Conservation (phyloP, 2,888 invertebrate genomes). For the Scaptomyza reducta region DNA sequence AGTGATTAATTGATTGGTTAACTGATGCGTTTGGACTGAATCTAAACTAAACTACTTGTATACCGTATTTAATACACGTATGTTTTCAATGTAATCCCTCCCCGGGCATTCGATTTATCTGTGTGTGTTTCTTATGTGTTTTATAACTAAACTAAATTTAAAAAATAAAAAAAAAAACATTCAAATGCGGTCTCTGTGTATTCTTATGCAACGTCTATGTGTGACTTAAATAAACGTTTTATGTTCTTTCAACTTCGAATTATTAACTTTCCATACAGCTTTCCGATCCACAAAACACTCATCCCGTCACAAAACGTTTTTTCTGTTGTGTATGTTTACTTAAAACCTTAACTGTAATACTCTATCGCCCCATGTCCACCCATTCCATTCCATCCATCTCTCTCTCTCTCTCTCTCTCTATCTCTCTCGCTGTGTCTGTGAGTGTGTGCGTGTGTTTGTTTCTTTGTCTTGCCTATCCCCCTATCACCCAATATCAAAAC, state of each 20-base stretch:
- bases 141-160: slow-evolving; percentile 1
- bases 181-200: slow-evolving; percentile 60
- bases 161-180: not conserved
- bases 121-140: slow-evolving; percentile 49
- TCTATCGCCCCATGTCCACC: slow-evolving; percentile 59
- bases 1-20: slow-evolving; percentile 58
- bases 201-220: slow-evolving; percentile 82
- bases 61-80: slow-evolving; percentile 32
- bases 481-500: slow-evolving; percentile 17
- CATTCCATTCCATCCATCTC: slow-evolving; percentile 31
- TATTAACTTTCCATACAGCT: slow-evolving; percentile 58
- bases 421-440: slow-evolving; percentile 32
- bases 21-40: slow-evolving; percentile 70
- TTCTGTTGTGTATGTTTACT: slow-evolving; percentile 64
- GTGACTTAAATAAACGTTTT: slow-evolving; percentile 68
- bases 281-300: slow-evolving; percentile 55
- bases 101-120: slow-evolving; percentile 31
- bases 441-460: slow-evolving; percentile 19
- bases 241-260: slow-evolving; percentile 38
- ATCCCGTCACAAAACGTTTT: slow-evolving; percentile 37
- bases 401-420: slow-evolving; percentile 15
- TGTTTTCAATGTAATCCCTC: slow-evolving; percentile 38
- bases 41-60: slow-evolving; percentile 47
- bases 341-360: slow-evolving; percentile 44
- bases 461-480: slow-evolving; percentile 38